Percentiles rank a stretch among this genome's conserved stretches.
These are phyloP conservation scores for Acronicta alni DNA, from an alignment of 2,888 invertebrate genomes.

Conservation along the genomic window DNA sequence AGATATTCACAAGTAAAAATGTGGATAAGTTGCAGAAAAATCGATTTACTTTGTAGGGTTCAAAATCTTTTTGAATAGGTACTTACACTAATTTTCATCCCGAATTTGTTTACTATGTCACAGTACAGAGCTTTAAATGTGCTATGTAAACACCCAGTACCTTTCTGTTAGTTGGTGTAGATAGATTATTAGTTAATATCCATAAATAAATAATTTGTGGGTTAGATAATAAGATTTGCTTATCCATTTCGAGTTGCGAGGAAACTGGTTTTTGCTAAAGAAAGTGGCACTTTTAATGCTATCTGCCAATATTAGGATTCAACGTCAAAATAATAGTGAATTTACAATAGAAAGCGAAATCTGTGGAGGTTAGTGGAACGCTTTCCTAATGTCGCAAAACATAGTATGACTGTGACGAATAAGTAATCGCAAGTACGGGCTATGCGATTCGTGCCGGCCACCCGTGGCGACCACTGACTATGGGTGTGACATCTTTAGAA, in stretches of 20 bases:
- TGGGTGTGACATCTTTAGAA: slow-evolving; percentile 56
- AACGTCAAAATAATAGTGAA: slow-evolving; percentile 39
- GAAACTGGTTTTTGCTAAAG: slow-evolving; percentile 53
- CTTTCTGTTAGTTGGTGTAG: no score
- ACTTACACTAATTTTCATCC: background rate
- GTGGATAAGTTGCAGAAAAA: slow-evolving; percentile 15
- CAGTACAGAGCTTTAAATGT: no score
- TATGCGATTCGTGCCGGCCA: slow-evolving; percentile 63
- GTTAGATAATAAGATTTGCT: background rate
- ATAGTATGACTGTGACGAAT: slow-evolving; percentile 70
- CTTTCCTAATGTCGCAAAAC: slow-evolving; percentile 68
- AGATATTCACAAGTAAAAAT: slow-evolving; percentile 38
- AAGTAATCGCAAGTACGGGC: slow-evolving; percentile 61
- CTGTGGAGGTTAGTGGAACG: slow-evolving; percentile 73
- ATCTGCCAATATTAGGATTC: slow-evolving; percentile 47
- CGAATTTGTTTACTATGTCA: no score
- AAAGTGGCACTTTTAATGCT: slow-evolving; percentile 45
- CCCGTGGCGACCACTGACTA: slow-evolving; percentile 34
- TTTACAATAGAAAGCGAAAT: slow-evolving; percentile 75
- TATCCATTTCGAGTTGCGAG: slow-evolving; percentile 18
- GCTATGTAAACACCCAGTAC: no score
- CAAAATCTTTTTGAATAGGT: background rate
- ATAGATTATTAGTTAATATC: no score
- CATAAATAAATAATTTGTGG: no score
- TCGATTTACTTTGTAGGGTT: slow-evolving; percentile 11